phyloP scores from a whole-genome alignment of 2,888 invertebrate species.

The Mesorhabditis sp. region DNA sequence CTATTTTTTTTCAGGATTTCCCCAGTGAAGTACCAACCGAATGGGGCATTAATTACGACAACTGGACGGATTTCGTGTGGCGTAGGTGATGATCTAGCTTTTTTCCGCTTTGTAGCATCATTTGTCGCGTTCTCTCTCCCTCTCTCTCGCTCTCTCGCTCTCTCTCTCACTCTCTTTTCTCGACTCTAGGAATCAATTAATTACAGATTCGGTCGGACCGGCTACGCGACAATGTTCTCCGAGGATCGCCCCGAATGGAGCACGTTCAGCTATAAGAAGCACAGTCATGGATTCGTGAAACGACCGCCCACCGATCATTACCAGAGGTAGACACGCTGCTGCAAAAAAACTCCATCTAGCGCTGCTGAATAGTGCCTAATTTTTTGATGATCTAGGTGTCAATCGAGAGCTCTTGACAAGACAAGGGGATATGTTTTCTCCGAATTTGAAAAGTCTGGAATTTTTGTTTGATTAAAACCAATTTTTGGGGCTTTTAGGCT shows the following conservation, averaged over 20 bases:
- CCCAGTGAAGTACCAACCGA: neutral
- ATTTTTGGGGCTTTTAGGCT: no score
- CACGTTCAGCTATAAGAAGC: conserved; percentile 3
- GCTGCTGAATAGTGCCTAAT: no score
- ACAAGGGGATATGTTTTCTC: no score
- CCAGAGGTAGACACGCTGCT: neutral
- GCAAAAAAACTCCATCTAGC: neutral
- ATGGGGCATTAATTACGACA: conserved; percentile 2
- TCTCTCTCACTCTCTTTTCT: no score
- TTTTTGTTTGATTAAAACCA: no score
- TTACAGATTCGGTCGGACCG: neutral
- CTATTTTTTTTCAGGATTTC: neutral
- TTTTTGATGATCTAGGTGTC: no score
- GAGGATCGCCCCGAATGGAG: conserved; percentile 5
- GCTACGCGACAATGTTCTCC: conserved; percentile 4
- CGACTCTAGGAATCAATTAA: no score
- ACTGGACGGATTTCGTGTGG: neutral
- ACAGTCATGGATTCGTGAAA: neutral
- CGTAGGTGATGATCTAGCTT: neutral
- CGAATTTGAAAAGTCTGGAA: no score
- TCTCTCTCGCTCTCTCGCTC: no score
- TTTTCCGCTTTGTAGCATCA: no score
- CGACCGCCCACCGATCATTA: conserved; percentile 2
- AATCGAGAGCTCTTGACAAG: no score
- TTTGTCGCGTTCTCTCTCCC: no score